Evolutionary conservation across 2,888 invertebrate species (phyloP).

Genomic region (Thereva nobilitata): DNA sequence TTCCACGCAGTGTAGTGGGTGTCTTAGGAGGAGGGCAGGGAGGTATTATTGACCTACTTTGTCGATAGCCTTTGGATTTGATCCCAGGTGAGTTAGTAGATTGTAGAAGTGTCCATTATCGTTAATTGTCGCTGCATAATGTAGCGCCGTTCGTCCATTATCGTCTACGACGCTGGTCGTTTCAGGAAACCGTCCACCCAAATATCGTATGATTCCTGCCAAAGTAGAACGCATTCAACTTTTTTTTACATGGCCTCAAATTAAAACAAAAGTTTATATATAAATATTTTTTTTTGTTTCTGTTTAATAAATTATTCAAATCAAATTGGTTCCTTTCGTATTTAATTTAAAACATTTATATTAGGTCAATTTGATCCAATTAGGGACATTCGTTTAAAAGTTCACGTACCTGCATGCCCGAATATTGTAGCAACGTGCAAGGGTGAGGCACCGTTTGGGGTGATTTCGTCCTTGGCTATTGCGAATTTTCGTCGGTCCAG

Average conservation of each 20-base stretch:
- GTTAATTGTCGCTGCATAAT: conserved; percentile 82
- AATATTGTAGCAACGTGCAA: conserved; percentile 84
- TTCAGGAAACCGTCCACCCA: conserved; percentile 82
- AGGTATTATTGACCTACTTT: conserved; percentile 67
- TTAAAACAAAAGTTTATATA: no score
- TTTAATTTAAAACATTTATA: conserved; percentile 5
- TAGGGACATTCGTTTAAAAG: no score
- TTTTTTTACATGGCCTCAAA: neutral
- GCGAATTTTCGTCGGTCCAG: conserved; percentile 89
- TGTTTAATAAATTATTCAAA: neutral
- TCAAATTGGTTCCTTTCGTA: neutral
- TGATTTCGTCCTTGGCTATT: conserved; percentile 80
- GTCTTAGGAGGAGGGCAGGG: neutral
- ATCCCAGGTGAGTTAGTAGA: conserved; percentile 81
- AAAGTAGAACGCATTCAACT: neutral
- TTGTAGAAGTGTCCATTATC: conserved; percentile 89
- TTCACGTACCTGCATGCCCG: conserved; percentile 71
- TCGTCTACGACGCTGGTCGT: conserved; percentile 79
- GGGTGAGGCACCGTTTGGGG: conserved; percentile 83
- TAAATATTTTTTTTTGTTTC: no score
- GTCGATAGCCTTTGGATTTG: conserved; percentile 79
- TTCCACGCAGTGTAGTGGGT: neutral
- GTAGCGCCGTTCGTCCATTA: conserved; percentile 82
- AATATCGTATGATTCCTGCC: conserved; percentile 61
- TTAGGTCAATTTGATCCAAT: neutral